These are phyloP conservation scores for Zapus hudsonius DNA, from an alignment of 2,113 vertebrate genomes.

Conservation along the genomic window DNA sequence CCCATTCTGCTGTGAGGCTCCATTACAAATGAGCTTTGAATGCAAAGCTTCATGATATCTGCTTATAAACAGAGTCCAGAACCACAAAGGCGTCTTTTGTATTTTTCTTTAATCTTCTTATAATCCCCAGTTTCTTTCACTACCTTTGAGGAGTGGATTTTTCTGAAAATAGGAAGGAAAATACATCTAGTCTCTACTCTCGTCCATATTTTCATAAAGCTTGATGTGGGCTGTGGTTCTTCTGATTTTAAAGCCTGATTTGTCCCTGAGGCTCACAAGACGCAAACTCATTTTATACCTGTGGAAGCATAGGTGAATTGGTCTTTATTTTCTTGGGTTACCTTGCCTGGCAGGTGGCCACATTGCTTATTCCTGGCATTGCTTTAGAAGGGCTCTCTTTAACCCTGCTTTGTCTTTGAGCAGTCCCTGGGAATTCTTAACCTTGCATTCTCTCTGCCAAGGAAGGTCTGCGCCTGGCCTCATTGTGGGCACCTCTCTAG, in stretches of 20 bases:
- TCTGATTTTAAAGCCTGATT: conserved; percentile 45
- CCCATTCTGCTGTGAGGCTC: conserved; percentile 55
- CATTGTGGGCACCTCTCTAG: background rate
- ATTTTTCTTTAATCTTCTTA: conserved; percentile 63
- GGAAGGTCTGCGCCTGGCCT: background rate
- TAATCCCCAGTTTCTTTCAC: background rate
- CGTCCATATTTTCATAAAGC: background rate
- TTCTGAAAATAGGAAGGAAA: conserved; percentile 63
- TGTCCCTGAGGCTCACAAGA: background rate
- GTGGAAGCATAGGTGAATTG: conserved; percentile 48
- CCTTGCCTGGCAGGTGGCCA: conserved; percentile 51
- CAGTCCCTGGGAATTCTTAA: background rate
- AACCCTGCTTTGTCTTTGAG: background rate
- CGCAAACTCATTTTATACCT: conserved; percentile 20
- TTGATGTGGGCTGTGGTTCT: background rate
- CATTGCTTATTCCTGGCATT: conserved; percentile 43
- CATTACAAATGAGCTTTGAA: conserved; percentile 66
- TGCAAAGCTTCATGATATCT: conserved; percentile 77
- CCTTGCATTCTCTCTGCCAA: background rate
- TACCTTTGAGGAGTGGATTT: conserved; percentile 65
- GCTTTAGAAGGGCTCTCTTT: conserved; percentile 30
- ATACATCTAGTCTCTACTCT: background rate
- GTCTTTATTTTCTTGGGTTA: conserved; percentile 58
- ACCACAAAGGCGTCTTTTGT: conserved; percentile 70
- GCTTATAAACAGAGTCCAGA: conserved; percentile 69